Conservation (phyloP, 2,888 invertebrate species). For the Eristalis pertinax region DNA sequence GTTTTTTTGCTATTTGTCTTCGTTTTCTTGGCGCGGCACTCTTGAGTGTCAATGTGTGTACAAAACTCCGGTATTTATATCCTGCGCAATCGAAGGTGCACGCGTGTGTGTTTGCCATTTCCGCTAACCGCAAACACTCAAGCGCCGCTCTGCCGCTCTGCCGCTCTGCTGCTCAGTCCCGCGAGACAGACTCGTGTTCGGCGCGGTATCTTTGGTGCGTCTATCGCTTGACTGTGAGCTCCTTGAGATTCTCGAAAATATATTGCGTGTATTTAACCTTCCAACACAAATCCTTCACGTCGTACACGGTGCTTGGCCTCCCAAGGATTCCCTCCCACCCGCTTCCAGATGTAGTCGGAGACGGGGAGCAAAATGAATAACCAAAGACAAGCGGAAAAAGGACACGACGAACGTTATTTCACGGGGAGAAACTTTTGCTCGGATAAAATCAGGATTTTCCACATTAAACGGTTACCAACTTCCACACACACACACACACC, state of each 20-base stretch:
- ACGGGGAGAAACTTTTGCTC: conserved; percentile 50
- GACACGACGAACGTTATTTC: conserved; percentile 29
- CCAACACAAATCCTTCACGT: conserved; percentile 54
- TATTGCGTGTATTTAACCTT: conserved; percentile 66
- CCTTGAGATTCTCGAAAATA: conserved; percentile 59
- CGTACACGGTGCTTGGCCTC: not conserved
- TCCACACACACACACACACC: conserved; percentile 1
- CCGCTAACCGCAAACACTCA: not conserved
- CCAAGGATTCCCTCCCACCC: not conserved
- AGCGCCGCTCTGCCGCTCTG: too few species aligned
- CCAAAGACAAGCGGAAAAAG: conserved; percentile 40
- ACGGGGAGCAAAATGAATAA: not conserved
- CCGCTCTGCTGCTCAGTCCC: not conserved
- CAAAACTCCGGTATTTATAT: conserved; percentile 58
- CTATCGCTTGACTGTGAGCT: conserved; percentile 18
- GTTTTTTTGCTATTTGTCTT: not conserved
- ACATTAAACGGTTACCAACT: conserved; percentile 58
- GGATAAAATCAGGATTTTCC: conserved; percentile 64
- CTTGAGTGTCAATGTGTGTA: conserved; percentile 44
- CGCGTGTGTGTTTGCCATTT: conserved; percentile 10
- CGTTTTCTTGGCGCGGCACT: not conserved
- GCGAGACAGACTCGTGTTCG: not conserved
- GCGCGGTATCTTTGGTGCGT: not conserved
- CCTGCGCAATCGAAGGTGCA: conserved; percentile 24
- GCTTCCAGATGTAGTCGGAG: not conserved